Percentiles rank a stretch among this genome's conserved stretches.
phyloP scores from a whole-genome alignment of 1,140 invertebrate species.

The Halotydeus destructor region DNA sequence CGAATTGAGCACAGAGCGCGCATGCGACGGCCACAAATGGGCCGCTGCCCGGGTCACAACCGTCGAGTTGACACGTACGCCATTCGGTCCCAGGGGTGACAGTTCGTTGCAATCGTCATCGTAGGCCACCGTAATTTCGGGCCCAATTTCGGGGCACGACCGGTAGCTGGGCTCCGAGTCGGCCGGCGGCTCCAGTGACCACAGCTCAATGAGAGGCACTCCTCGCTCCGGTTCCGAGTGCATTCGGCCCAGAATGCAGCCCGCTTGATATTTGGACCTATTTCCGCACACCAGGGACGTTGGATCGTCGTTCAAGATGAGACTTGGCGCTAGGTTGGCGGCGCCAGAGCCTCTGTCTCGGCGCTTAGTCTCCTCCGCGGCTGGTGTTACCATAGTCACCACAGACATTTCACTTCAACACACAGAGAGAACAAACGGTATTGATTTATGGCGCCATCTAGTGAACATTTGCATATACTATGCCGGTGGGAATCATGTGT shows the following conservation, averaged over 20 bases:
- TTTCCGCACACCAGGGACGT: slow-evolving; percentile 3
- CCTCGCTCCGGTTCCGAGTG: slow-evolving; percentile 18
- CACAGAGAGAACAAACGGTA: too few species aligned
- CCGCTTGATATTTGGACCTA: neutral
- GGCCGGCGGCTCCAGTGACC: slow-evolving; percentile 12
- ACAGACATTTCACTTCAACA: too few species aligned
- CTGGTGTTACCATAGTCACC: slow-evolving; percentile 18
- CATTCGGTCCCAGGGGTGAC: neutral
- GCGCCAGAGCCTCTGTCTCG: neutral
- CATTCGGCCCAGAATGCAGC: slow-evolving; percentile 16
- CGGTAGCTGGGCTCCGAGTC: slow-evolving; percentile 12
- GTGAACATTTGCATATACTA: too few species aligned
- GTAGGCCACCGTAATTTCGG: slow-evolving; percentile 13
- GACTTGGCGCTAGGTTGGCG: slow-evolving; percentile 10
- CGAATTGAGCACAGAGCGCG: slow-evolving; percentile 16
- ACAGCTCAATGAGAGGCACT: slow-evolving; percentile 17
- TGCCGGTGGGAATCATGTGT: too few species aligned
- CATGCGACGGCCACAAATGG: slow-evolving; percentile 19
- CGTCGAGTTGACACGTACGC: neutral
- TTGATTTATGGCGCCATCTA: too few species aligned
- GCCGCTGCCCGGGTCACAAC: slow-evolving; percentile 9
- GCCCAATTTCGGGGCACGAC: slow-evolving; percentile 19
- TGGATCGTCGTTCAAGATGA: slow-evolving; percentile 12
- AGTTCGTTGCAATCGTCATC: too few species aligned
- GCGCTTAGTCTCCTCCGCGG: slow-evolving; percentile 10